Conservation (phyloP, 2,113 vertebrate species). For the Thinocorus orbignyianus region DNA sequence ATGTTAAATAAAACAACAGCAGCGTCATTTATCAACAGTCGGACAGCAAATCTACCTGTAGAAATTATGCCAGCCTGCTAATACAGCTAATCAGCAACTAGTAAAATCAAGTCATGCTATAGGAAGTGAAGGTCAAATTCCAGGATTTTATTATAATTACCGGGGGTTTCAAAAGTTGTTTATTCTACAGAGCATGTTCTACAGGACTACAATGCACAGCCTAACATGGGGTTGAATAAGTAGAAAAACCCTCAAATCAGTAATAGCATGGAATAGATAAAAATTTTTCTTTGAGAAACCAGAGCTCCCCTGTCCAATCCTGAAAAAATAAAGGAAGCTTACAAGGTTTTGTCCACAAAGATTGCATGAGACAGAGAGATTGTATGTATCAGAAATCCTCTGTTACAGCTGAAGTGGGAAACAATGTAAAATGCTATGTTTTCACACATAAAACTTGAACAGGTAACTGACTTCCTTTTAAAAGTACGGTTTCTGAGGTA, state of each 20-base stretch:
- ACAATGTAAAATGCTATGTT: background rate
- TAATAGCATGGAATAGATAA: background rate
- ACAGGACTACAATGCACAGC: background rate
- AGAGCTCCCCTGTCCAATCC: background rate
- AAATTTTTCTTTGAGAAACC: background rate
- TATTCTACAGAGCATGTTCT: background rate
- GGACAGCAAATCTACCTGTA: background rate
- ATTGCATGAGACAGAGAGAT: background rate
- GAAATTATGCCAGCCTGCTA: slow-evolving; percentile 2
- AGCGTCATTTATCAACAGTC: slow-evolving; percentile 3
- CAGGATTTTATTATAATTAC: background rate
- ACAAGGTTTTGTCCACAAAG: background rate
- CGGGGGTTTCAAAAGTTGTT: background rate
- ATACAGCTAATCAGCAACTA: background rate
- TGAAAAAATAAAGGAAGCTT: background rate
- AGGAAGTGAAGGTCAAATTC: background rate
- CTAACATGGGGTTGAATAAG: background rate
- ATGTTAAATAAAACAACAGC: slow-evolving; percentile 2
- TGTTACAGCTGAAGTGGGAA: background rate
- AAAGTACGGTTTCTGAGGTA: background rate
- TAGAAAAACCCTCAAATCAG: accelerated
- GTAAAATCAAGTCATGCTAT: background rate
- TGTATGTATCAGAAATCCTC: background rate
- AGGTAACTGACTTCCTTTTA: background rate
- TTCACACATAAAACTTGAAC: background rate